Conservation (phyloP, 1,140 invertebrate genomes). For the Mesaphorura yosii region DNA sequence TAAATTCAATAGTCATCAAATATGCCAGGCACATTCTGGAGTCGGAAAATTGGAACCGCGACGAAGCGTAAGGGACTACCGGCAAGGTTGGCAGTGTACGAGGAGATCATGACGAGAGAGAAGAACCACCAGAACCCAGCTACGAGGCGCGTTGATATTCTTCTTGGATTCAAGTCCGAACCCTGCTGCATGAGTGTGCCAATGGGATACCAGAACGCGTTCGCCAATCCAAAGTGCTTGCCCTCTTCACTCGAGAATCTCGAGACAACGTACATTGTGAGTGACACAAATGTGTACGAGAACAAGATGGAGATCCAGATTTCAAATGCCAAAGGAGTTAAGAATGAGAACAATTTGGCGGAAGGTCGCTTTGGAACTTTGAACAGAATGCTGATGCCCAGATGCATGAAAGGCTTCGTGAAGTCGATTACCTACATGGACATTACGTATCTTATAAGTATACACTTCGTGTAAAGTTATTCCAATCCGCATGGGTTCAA, state of each 20-base stretch:
- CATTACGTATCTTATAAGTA: too few relatives aligned
- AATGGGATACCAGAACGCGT: conserved; percentile 46
- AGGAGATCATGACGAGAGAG: conserved; percentile 74
- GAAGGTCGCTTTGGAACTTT: conserved; percentile 59
- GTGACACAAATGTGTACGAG: conserved; percentile 62
- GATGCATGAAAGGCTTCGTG: conserved; percentile 61
- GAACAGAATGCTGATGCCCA: conserved; percentile 70
- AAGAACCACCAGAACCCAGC: conserved; percentile 51
- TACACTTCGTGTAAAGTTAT: too few relatives aligned
- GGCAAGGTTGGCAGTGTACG: conserved; percentile 70
- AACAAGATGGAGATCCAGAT: conserved; percentile 70
- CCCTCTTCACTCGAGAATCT: conserved; percentile 62
- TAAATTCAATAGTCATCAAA: too few relatives aligned
- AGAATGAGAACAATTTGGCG: conserved; percentile 70
- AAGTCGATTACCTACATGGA: conserved; percentile 47
- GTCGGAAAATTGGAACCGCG: too few relatives aligned
- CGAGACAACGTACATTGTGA: conserved; percentile 72
- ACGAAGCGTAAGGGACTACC: too few relatives aligned
- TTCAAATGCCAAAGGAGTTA: conserved; percentile 71
- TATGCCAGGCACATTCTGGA: too few relatives aligned
- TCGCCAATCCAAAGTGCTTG: conserved; percentile 25
- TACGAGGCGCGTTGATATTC: conserved; percentile 23
- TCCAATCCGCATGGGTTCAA: too few relatives aligned
- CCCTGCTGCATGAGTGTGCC: conserved; percentile 92
- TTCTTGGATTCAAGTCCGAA: conserved; percentile 70